Evolutionary conservation across 2,888 invertebrate genomes (phyloP), one percentile per base, ranked within the genome.

Genomic region (Sphaerolaimus hirsutus): DNA sequence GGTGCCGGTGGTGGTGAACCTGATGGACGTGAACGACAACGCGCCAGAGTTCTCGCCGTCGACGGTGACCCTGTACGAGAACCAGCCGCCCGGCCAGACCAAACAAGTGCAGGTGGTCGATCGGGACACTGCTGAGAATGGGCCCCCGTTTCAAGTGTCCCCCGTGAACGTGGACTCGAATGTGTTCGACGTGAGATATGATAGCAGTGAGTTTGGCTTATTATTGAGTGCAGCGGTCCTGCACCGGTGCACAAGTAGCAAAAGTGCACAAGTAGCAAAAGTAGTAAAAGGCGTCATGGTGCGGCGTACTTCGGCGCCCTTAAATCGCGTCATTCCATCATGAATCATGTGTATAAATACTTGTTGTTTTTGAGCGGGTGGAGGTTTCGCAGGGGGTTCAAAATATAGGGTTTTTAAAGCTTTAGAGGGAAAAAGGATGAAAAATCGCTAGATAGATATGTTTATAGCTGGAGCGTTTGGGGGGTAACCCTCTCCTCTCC

Each of bases 281-380:
- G 14, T 91, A 93, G 66, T 87, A 91, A 63, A 75, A 91, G 51
- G 91, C n/a, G n/a, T n/a, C n/a, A n/a, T n/a, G n/a, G n/a, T n/a
- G n/a, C n/a, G n/a, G n/a, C n/a, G n/a, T n/a, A n/a, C n/a, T n/a
- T n/a, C n/a, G n/a, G n/a, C n/a, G n/a, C n/a, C n/a, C n/a, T n/a
- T n/a, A n/a, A n/a, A n/a, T n/a, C n/a, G n/a, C n/a, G n/a, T n/a
- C n/a, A n/a, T n/a, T n/a, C n/a, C n/a, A n/a, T n/a, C n/a, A n/a
- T n/a, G n/a, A n/a, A n/a, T n/a, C n/a, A n/a, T n/a, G n/a, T n/a
- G n/a, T n/a, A n/a, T n/a, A n/a, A n/a, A n/a, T n/a, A n/a, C n/a
- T n/a, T n/a, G n/a, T n/a, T n/a, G n/a, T n/a, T n/a, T n/a, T n/a
- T n/a, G n/a, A n/a, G n/a, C n/a, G n/a, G n/a, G n/a, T n/a, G n/a